phyloP scores from a whole-genome alignment of 2,888 invertebrate genomes.

The Cheiracanthium punctorium region DNA sequence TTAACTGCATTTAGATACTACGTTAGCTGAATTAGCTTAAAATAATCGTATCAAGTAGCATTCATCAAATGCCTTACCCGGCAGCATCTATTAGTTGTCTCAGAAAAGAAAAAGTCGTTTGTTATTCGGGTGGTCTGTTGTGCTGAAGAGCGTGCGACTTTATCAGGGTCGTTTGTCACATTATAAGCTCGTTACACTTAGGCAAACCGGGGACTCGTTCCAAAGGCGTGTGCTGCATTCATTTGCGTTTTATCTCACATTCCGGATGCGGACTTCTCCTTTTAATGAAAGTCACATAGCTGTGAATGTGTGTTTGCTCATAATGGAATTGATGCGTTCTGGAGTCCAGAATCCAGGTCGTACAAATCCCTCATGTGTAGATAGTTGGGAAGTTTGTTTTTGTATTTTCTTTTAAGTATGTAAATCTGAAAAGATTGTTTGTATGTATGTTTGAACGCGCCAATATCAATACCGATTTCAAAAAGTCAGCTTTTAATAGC shows the following conservation, averaged over 20 bases:
- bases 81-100: not conserved
- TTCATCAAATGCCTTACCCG: not conserved
- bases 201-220: not conserved
- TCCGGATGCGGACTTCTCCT: not conserved
- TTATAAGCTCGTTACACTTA: not conserved
- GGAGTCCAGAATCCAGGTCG: no score
- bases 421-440: no score
- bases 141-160: not conserved
- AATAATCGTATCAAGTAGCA: not conserved
- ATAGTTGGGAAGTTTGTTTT: no score
- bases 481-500: no score
- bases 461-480: no score
- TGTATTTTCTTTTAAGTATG: no score
- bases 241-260: not conserved
- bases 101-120: not conserved
- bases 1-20: no score
- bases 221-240: not conserved
- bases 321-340: no score
- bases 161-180: constrained; percentile 8
- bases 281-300: not conserved
- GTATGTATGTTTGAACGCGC: no score
- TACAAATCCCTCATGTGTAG: no score
- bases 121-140: not conserved
- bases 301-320: no score
- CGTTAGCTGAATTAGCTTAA: not conserved